Conservation (phyloP, 2,888 invertebrate genomes). For the Micoletzkya japonica region DNA sequence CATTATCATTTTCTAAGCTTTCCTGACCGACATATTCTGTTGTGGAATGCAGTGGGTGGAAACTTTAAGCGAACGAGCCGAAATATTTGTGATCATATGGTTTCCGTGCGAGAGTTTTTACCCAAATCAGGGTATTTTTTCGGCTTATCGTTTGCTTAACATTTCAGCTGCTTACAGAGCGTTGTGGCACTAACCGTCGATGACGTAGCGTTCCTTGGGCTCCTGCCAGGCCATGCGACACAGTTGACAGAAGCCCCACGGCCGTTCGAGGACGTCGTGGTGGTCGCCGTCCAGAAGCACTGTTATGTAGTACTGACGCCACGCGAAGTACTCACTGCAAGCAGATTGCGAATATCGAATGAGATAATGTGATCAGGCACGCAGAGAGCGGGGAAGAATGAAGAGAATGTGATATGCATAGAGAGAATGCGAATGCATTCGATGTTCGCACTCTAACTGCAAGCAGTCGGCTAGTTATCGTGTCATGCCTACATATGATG, state of each 20-base stretch:
- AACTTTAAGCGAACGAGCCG: too few species aligned
- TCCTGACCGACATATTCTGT: background rate
- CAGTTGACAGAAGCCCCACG: slow-evolving; percentile 62
- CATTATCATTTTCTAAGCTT: background rate
- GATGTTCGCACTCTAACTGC: background rate
- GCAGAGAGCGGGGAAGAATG: too few species aligned
- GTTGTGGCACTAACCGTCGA: slow-evolving; percentile 4
- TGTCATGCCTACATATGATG: background rate
- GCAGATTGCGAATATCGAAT: too few species aligned
- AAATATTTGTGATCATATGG: too few species aligned
- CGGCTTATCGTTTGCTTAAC: background rate
- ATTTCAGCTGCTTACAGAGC: background rate
- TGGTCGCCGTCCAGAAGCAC: slow-evolving; percentile 53
- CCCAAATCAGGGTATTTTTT: too few species aligned
- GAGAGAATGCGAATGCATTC: background rate
- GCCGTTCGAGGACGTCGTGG: slow-evolving; percentile 57
- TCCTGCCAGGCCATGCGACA: slow-evolving; percentile 51
- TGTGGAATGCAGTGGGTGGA: background rate
- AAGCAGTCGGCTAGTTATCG: too few species aligned
- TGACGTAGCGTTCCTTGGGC: slow-evolving; percentile 30
- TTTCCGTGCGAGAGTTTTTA: too few species aligned
- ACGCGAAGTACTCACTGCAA: slow-evolving; percentile 66
- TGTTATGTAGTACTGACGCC: slow-evolving; percentile 63
- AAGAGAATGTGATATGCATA: too few species aligned
- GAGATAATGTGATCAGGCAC: too few species aligned